Percentiles rank a stretch among this genome's conserved stretches.
Conservation (phyloP, 2,797 vertebrate genomes). For the Saxicola maurus region DNA sequence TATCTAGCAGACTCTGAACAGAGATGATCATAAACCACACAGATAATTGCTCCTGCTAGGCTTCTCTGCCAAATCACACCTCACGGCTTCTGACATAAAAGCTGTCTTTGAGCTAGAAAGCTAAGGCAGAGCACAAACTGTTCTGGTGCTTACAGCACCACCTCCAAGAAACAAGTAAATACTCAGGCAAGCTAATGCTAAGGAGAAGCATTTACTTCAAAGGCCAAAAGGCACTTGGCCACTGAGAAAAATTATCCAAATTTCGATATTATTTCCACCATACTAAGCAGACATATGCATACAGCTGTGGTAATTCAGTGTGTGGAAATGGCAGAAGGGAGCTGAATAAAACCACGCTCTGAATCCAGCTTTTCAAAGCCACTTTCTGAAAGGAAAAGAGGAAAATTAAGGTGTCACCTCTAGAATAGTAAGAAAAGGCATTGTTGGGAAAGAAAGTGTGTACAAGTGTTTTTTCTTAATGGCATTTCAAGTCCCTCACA, state of each 20-base stretch:
- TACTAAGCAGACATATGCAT: neutral
- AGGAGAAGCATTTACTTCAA: neutral
- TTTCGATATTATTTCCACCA: neutral
- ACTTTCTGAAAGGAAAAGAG: neutral
- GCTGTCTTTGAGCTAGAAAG: neutral
- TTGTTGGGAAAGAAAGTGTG: neutral
- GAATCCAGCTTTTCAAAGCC: neutral
- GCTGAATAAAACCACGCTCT: neutral
- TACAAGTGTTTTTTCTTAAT: neutral
- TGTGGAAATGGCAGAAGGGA: neutral
- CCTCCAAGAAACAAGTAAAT: neutral
- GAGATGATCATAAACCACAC: constrained; percentile 10
- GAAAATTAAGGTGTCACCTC: neutral
- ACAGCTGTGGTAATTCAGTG: neutral
- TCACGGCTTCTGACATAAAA: neutral
- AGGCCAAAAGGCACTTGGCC: neutral
- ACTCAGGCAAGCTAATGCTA: neutral
- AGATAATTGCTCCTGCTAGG: constrained; percentile 26
- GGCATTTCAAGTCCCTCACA: neutral
- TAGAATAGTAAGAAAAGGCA: neutral
- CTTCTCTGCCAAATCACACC: constrained; percentile 9
- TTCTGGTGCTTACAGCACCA: neutral
- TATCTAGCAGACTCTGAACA: neutral
- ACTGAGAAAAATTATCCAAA: neutral
- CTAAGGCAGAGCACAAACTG: neutral